Evolutionary conservation across 2,113 vertebrate genomes (phyloP), one percentile per base, ranked within the genome.

Genomic region (Apodemus sylvaticus): DNA sequence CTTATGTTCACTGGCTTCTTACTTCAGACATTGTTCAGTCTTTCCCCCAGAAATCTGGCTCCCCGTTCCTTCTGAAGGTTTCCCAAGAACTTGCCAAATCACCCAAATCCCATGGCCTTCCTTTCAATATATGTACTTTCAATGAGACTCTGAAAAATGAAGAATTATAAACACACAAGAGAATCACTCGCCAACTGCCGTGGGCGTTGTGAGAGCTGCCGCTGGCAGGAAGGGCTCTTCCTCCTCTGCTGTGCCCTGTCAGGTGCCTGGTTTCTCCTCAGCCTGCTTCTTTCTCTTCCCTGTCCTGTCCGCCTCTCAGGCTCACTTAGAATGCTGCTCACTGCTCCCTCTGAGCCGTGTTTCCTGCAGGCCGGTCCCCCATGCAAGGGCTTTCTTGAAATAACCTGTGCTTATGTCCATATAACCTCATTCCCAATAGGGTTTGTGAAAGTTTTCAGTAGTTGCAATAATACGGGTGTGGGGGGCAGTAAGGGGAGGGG

Each of bases 401-500:
- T 82, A 71, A 73, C 68, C 51, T 95, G 82, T 90, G 71, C 66
- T 90, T 73, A 12, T 74, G 48, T 85, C 76, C n/a, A 70, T 3
- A 36, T 42, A 42, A 85, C 36, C 78, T 82, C 60, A 74, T 90
- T 93, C 78, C 78, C 94, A 86, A 92, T 51, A 82, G 55, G 48
- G 86, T 87, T 86, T 91, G 36, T 83, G 73, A 55, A 53, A 48
- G 42, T 58, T 77, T 82, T 71, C 4, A 77, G 60, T 89, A 78
- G 66, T 48, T 24, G 29, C 45, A 17, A 29, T 58, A 70, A 62
- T 20, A 71, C 20, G 13, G 68, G 20, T 42, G 6, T 34, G 13
- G 62, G 16, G 42, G 29, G 77, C 20, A 60, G 53, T 36, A 0
- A 36, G 7, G 31, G 45, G 81, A 74, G 8, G 31, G 26, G 53